phyloP scores from a whole-genome alignment of 1,140 invertebrate species.

The Zaprionus taronus region DNA sequence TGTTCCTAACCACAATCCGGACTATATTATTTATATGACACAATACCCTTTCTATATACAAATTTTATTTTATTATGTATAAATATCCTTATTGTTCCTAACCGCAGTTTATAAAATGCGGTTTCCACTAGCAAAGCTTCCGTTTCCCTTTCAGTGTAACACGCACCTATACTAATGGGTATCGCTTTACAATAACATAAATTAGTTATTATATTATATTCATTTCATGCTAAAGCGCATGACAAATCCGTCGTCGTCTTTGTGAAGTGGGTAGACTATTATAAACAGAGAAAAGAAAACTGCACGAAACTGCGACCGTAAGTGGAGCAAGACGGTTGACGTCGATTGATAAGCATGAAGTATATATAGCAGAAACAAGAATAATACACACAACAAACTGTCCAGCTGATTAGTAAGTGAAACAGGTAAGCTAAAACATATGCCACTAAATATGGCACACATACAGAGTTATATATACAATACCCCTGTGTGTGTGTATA shows the following conservation, averaged over 20 bases:
- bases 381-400: conserved; percentile 8
- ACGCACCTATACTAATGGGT: neutral
- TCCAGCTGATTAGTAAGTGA: conserved; percentile 44
- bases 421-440: conserved; percentile 1
- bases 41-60: too few relatives aligned
- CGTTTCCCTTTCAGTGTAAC: neutral
- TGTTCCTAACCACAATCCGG: too few relatives aligned
- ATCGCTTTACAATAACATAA: neutral
- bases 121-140: too few relatives aligned
- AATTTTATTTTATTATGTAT: neutral
- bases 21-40: too few relatives aligned
- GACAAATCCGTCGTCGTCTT: conserved; percentile 6
- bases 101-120: too few relatives aligned
- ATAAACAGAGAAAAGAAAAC: conserved; percentile 15
- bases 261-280: conserved; percentile 3
- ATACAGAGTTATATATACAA: neutral
- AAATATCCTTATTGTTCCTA: neutral
- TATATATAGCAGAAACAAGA: conserved; percentile 36
- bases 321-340: conserved; percentile 47
- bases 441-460: conserved; percentile 4
- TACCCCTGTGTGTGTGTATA: too few relatives aligned
- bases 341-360: conserved; percentile 65
- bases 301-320: conserved; percentile 26
- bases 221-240: neutral
- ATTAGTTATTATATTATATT: conserved; percentile 11